A percentile compares a stretch with the other conserved stretches of the same genome.
phyloP scores from a whole-genome alignment of 2,888 invertebrate species.

The Epistrophe grossulariae region DNA sequence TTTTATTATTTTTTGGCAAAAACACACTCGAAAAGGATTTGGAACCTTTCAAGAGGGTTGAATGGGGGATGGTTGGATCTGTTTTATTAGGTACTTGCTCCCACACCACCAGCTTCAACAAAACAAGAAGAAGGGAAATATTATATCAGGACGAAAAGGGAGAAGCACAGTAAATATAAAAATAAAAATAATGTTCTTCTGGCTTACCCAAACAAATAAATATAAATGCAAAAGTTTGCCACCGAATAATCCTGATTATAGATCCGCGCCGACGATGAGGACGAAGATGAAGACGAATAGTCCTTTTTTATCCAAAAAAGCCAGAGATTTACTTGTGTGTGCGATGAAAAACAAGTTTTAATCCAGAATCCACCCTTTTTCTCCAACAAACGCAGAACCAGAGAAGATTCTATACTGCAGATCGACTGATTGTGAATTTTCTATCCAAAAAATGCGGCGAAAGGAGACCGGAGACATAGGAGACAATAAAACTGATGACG shows the following conservation, averaged over 20 bases:
- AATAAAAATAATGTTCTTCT: constrained; percentile 53
- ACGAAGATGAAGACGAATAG: constrained; percentile 12
- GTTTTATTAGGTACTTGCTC: constrained; percentile 8
- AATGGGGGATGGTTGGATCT: neutral
- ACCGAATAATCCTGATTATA: constrained; percentile 57
- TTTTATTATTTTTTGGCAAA: constrained; percentile 17
- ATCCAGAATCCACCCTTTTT: constrained; percentile 47
- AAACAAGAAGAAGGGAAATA: neutral
- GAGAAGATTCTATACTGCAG: neutral
- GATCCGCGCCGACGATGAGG: constrained; percentile 20
- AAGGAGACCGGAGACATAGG: neutral
- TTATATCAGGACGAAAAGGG: neutral
- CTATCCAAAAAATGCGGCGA: constrained; percentile 15
- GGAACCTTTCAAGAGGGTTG: constrained; percentile 2
- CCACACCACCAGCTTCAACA: constrained; percentile 2
- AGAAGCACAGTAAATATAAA: constrained; percentile 4
- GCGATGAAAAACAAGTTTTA: constrained; percentile 28
- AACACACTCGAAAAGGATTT: constrained; percentile 26
- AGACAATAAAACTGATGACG: constrained; percentile 36
- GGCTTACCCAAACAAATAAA: constrained; percentile 72
- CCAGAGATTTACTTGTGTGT: constrained; percentile 19
- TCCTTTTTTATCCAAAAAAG: constrained; percentile 8
- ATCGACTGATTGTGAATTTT: constrained; percentile 24
- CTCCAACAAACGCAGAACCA: neutral
- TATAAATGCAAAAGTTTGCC: constrained; percentile 56